Evolutionary conservation across 2,888 invertebrate genomes (phyloP).

Genomic region (Noctua janthina): DNA sequence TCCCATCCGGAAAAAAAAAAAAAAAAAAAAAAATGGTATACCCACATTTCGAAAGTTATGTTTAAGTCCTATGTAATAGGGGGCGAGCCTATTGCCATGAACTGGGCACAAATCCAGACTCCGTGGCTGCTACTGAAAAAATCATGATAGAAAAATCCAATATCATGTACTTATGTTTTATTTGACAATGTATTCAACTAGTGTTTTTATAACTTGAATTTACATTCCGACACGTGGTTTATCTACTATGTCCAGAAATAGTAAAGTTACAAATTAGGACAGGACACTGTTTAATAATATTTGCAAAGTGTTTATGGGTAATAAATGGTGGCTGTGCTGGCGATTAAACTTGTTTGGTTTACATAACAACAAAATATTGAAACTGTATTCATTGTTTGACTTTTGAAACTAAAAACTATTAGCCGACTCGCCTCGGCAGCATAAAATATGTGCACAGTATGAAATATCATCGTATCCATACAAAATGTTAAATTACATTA

Average conservation of each 20-base stretch:
- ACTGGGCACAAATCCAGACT: no score
- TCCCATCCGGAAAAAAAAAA: no score
- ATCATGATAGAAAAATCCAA: no score
- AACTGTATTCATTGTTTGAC: slow-evolving; percentile 12
- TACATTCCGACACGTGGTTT: not conserved
- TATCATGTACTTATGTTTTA: no score
- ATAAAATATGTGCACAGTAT: not conserved
- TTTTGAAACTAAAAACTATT: slow-evolving; percentile 12
- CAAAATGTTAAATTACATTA: no score
- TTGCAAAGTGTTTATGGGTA: not conserved
- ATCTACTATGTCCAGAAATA: not conserved
- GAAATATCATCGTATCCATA: not conserved
- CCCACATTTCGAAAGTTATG: no score
- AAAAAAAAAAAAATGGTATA: no score
- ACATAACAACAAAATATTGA: not conserved
- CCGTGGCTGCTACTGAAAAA: no score
- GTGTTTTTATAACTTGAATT: not conserved
- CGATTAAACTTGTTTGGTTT: not conserved
- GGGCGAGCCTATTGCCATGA: no score
- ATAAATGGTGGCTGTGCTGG: not conserved
- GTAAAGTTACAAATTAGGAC: slow-evolving; percentile 7
- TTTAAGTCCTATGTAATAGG: no score
- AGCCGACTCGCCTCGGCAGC: not conserved
- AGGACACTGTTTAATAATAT: not conserved
- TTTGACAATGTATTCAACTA: no score